Evolutionary conservation across 2,888 invertebrate genomes (phyloP).

Genomic region (Luperina nickerlii): DNA sequence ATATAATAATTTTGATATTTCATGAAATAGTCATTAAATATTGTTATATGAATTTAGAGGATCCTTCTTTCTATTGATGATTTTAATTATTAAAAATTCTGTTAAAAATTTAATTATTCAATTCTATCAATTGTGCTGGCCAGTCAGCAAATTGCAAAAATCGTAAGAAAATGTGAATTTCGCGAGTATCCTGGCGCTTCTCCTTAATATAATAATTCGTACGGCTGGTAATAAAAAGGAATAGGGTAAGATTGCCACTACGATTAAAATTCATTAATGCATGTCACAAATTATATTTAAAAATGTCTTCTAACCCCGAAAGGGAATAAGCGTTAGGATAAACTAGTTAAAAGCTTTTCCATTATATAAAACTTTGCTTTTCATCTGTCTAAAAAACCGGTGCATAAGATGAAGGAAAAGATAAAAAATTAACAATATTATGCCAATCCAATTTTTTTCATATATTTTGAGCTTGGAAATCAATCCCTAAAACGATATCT

Average conservation of each 20-base stretch:
- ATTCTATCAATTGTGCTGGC: too few species aligned
- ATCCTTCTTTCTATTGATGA: background rate
- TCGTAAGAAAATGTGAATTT: background rate
- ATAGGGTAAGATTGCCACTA: background rate
- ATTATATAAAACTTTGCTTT: background rate
- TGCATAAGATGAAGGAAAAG: background rate
- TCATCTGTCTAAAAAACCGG: background rate
- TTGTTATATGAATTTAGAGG: background rate
- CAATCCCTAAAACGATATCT: background rate
- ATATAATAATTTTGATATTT: too few species aligned
- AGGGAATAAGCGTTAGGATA: background rate
- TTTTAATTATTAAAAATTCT: background rate
- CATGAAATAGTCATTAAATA: background rate
- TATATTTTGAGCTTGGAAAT: background rate
- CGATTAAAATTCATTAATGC: background rate
- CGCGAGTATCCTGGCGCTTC: too few species aligned
- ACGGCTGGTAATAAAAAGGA: background rate
- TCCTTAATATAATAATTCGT: too few species aligned
- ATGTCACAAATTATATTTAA: background rate
- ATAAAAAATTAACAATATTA: too few species aligned
- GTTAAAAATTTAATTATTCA: too few species aligned
- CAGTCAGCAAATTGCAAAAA: too few species aligned
- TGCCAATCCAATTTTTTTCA: background rate
- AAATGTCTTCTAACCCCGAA: constrained; percentile 4
- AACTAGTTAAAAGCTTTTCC: background rate